These are phyloP conservation scores for Drosophila anomelani DNA, from an alignment of 2,888 invertebrate genomes.

Conservation along the genomic window DNA sequence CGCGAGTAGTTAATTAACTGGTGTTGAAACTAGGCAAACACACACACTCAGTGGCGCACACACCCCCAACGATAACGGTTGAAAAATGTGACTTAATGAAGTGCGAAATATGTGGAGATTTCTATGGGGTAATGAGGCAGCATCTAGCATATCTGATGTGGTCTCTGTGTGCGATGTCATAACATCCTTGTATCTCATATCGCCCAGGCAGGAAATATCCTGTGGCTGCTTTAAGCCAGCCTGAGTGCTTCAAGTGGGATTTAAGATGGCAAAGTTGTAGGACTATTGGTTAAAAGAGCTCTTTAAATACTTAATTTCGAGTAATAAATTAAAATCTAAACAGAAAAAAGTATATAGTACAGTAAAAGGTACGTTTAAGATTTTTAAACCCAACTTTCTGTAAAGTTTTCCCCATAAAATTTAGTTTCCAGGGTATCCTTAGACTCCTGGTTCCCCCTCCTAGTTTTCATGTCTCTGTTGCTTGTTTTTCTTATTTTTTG, in stretches of 20 bases:
- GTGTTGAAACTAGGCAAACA: conserved; percentile 68
- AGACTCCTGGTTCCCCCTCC: not conserved
- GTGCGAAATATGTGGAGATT: conserved; percentile 69
- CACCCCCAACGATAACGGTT: conserved; percentile 47
- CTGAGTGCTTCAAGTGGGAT: not conserved
- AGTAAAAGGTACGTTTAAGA: not conserved
- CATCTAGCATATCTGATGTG: conserved; percentile 31
- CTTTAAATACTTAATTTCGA: no score
- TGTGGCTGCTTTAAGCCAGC: conserved; percentile 14
- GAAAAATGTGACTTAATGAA: conserved; percentile 74
- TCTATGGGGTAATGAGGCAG: conserved; percentile 69
- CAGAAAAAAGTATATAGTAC: not conserved
- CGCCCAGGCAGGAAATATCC: not conserved
- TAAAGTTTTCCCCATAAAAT: not conserved
- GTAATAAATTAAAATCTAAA: not conserved
- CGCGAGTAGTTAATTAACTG: conserved; percentile 66
- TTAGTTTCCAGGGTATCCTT: conserved; percentile 2
- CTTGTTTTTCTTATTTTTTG: conserved; percentile 17
- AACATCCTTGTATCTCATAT: conserved; percentile 16
- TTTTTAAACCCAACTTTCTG: not conserved
- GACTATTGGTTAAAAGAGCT: not conserved
- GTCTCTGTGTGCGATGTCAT: conserved; percentile 24
- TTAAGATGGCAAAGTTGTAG: no score
- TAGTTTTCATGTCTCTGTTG: conserved; percentile 24
- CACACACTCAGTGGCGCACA: no score